Base-by-base conservation (phyloP, 53 echinoderm and acorn worm species). In the Henricia sp. region DNA sequence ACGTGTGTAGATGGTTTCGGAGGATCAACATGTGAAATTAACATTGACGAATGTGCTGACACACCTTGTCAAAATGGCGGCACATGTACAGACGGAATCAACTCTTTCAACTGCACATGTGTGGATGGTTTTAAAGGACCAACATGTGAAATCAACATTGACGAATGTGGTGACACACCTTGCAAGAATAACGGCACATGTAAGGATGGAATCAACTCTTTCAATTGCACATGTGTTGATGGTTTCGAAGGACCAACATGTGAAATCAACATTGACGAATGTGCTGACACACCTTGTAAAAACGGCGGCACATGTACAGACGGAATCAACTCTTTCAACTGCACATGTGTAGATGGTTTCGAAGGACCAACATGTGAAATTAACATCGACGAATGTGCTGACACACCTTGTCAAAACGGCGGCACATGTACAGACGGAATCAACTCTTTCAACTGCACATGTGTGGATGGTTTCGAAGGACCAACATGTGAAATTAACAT, bases 131-230 rank as follows among this genome's bases (percentile, higher is more conserved):
- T n/a, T 52, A 58, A 68, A 68, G 84, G 84, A 4, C 14, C 19
- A 2, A 21, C 3, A 6, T 84, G 84, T 42, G 70, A 70, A 14
- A 26, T 6, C n/a, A 70, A 70, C 3, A 55, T 55, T 52, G 52
- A 70, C 39, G 84, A 84, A 29, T 84, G 84, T 52, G 13, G 21
- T 6, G n/a, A n/a, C n/a, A n/a, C n/a, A n/a, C n/a, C n/a, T n/a
- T n/a, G n/a, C 70, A 32, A 56, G 36, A 84, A 84, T 43, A 56
- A 70, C 70, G 70, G 70, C 40, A 84, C 69, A 3, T 84, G 84
- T 37, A 20, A 26, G 11, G 84, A 84, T 28, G 5, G 30, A 11
- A 19, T 84, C 3, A 40, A 67, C 23, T 70, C n/a, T 26, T 84
- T 52, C 36, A 70, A 24, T 24, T 84, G 84, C 37, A 33, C 37